Conservation (phyloP, 2,797 vertebrate genomes). For the Phataginus tricuspis region DNA sequence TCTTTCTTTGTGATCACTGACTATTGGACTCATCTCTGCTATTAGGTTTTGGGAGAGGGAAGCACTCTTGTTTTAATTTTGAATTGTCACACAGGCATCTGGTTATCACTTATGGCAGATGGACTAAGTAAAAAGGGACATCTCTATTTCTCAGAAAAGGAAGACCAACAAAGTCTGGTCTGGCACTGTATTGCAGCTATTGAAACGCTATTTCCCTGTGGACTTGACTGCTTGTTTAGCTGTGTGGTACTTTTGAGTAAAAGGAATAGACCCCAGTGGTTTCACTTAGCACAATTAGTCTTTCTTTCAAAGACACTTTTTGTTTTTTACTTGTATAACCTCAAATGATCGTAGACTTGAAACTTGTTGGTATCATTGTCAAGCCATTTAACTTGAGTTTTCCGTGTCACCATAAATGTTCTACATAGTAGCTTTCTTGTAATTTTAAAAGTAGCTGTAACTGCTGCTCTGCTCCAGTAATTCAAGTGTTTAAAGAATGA, state of each 20-base stretch:
- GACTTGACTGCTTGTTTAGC: conserved; percentile 42
- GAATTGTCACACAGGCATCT: conserved; percentile 67
- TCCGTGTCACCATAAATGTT: conserved; percentile 34
- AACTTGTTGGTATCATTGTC: conserved; percentile 50
- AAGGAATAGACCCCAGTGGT: conserved; percentile 17
- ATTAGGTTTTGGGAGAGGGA: neutral
- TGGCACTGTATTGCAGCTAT: conserved; percentile 34
- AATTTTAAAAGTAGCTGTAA: conserved; percentile 54
- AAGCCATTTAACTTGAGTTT: conserved; percentile 58
- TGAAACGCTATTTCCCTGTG: conserved; percentile 70
- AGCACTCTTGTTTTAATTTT: conserved; percentile 44
- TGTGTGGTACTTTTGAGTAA: conserved; percentile 58
- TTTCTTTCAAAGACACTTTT: conserved; percentile 49
- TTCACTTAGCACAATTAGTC: conserved; percentile 60
- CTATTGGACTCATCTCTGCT: conserved; percentile 18
- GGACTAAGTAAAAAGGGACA: conserved; percentile 69
- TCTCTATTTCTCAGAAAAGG: conserved; percentile 72
- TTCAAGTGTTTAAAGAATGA: neutral
- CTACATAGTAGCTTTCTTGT: conserved; percentile 36
- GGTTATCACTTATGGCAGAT: conserved; percentile 78
- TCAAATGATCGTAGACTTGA: conserved; percentile 58
- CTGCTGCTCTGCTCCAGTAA: neutral
- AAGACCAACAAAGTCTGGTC: conserved; percentile 60
- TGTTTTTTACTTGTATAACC: conserved; percentile 54
- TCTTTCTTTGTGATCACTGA: conserved; percentile 22